Evolutionary conservation across 2,888 invertebrate genomes (phyloP), one percentile per base, ranked within the genome.

Genomic region (Oligia latruncula): DNA sequence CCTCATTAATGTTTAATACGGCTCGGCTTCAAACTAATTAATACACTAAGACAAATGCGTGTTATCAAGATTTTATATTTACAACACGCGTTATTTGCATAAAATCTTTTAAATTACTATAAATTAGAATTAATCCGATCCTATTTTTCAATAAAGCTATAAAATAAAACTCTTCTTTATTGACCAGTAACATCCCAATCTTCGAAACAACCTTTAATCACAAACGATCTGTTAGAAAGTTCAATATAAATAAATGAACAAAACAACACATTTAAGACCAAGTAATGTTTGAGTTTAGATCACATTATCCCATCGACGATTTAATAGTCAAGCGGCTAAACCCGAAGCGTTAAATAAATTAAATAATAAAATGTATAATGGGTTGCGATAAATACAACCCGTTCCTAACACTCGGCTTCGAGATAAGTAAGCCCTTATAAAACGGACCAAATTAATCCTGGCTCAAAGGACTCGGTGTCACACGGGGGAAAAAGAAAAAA

Each of bases 301-400:
- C 94, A 91, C 93, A 94, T 95, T 96, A 95, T 94, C 95, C 95
- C 93, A 90, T 93, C 95, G 93, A 94, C 95, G 92, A 95, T 96
- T 96, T 95, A 96, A 96, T 96, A 96, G 96, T 95, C 95, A 95
- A 95, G 93, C 94, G 93, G 94, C 96, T 96, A 96, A 95, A 93
- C 92, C 90, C 92, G 91, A 94, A 93, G 95, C 93, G 96, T 96
- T 96, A 96, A 96, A 96, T 96, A 96, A 97, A 96, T 97, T 96
- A 96, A 96, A 96, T 96, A 96, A 96, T 96, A 96, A 96, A 96
- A 96, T 93, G 94, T 94, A 96, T 96, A 96, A 97, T 97, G 95
- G 92, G 94, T 92, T 89, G 92, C 95, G 96, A 96, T 96, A 96
- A 96, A 95, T 95, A 96, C 94, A 95, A 95, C 96, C 95, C 95